Percentiles rank a stretch among this genome's conserved stretches.
Conservation (phyloP, 2,797 vertebrate genomes). For the Hydrolagus colliei region DNA sequence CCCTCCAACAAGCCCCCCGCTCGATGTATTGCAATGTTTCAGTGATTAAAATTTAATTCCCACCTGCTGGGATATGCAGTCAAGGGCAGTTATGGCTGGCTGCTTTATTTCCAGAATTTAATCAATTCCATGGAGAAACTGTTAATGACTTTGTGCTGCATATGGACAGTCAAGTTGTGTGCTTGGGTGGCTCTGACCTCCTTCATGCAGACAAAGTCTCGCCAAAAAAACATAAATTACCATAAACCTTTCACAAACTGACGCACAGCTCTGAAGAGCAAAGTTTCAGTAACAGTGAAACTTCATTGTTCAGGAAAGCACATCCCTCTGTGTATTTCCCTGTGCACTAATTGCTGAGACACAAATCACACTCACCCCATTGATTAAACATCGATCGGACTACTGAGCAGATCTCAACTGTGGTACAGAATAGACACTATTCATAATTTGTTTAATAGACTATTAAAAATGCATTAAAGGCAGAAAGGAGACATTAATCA, state of each 20-base stretch:
- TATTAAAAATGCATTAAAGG: conserved; percentile 15
- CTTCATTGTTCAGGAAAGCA: not conserved
- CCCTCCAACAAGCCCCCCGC: not conserved
- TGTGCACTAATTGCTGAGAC: no score
- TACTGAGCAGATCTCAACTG: conserved; percentile 6
- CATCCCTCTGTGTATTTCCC: no score
- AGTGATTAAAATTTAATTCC: not conserved
- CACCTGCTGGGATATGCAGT: not conserved
- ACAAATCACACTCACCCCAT: not conserved
- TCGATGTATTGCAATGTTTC: not conserved
- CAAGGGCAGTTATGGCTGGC: not conserved
- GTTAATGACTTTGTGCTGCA: not conserved
- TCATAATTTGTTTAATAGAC: conserved; percentile 20
- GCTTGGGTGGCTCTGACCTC: not conserved
- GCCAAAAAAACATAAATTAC: not conserved
- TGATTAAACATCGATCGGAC: conserved; percentile 22
- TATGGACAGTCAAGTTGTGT: not conserved
- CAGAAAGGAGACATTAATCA: not conserved
- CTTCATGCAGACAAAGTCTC: not conserved
- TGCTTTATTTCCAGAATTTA: not conserved
- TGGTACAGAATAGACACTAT: conserved; percentile 1
- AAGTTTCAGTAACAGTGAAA: not conserved
- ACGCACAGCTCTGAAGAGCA: not conserved
- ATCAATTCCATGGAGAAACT: not conserved
- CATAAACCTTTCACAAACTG: not conserved